These are phyloP conservation scores for Anas bernieri DNA, from an alignment of 2,797 vertebrate genomes.

Conservation along the genomic window DNA sequence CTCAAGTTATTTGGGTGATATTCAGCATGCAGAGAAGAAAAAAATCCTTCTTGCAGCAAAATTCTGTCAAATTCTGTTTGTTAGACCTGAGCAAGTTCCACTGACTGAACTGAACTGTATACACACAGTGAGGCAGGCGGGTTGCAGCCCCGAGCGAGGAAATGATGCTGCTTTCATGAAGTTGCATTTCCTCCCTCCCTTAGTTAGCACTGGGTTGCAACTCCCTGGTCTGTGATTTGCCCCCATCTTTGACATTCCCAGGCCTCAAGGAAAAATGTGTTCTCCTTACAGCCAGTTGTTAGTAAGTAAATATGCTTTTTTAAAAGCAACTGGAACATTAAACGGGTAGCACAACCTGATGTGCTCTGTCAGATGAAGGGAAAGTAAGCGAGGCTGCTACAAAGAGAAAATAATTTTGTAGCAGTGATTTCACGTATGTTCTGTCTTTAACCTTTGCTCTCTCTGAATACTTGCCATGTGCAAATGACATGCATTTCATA, in stretches of 20 bases:
- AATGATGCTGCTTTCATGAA: not conserved
- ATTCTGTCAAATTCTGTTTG: not conserved
- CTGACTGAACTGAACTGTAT: not conserved
- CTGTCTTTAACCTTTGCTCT: conserved; percentile 9
- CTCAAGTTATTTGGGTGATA: not conserved
- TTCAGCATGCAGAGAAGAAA: not conserved
- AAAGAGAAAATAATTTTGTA: not conserved
- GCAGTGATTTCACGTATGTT: not conserved
- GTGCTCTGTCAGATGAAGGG: not conserved
- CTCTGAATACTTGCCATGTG: not conserved
- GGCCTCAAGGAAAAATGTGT: not conserved
- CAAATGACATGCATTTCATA: not conserved
- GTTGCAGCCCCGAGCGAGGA: not conserved
- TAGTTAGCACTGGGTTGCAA: not conserved
- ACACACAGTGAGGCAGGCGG: fast-evolving
- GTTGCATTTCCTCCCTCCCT: not conserved
- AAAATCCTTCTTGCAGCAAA: not conserved
- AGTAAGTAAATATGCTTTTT: not conserved
- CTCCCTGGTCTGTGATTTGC: not conserved
- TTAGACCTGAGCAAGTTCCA: not conserved
- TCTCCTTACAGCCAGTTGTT: not conserved
- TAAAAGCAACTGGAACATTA: not conserved
- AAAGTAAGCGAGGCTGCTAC: not conserved
- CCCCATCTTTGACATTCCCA: not conserved
- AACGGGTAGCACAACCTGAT: not conserved